Conservation (phyloP, 2,888 invertebrate genomes). For the Omphaloscelis lunosa region DNA sequence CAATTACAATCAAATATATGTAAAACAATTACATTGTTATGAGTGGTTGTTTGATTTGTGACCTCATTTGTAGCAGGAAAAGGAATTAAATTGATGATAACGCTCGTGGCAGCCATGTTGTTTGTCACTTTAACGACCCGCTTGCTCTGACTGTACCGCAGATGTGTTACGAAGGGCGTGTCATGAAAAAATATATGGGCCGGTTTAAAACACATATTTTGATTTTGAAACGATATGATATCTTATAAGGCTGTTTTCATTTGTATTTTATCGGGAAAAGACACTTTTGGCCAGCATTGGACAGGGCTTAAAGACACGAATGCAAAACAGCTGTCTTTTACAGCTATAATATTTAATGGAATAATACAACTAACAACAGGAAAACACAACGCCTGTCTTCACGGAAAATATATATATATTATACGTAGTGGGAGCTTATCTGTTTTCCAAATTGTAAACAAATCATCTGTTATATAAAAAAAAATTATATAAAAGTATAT, state of each 20-base stretch:
- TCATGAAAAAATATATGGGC: conserved; percentile 39
- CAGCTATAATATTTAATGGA: conserved; percentile 5
- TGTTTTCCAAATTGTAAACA: conserved; percentile 13
- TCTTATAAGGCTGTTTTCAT: neutral
- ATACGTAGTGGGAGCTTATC: neutral
- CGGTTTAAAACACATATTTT: conserved; percentile 1
- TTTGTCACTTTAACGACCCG: conserved; percentile 71
- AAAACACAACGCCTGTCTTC: conserved; percentile 11
- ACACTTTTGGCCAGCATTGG: neutral
- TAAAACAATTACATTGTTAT: conserved; percentile 70
- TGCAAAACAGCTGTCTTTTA: too few relatives aligned
- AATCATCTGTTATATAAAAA: neutral
- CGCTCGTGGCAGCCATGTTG: conserved; percentile 79
- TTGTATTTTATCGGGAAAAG: neutral
- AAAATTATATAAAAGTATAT: neutral
- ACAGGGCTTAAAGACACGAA: neutral
- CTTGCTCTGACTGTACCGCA: conserved; percentile 55
- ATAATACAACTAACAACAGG: conserved; percentile 10
- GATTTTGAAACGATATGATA: neutral
- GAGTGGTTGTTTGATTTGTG: conserved; percentile 83
- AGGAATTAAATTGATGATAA: conserved; percentile 88
- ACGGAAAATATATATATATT: neutral
- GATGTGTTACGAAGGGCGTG: conserved; percentile 62
- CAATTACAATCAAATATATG: conserved; percentile 55
- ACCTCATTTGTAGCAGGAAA: conserved; percentile 90